Evolutionary conservation across 64 coral and sea anemone species (phyloP).

Genomic region (Cladopsammia gracilis): DNA sequence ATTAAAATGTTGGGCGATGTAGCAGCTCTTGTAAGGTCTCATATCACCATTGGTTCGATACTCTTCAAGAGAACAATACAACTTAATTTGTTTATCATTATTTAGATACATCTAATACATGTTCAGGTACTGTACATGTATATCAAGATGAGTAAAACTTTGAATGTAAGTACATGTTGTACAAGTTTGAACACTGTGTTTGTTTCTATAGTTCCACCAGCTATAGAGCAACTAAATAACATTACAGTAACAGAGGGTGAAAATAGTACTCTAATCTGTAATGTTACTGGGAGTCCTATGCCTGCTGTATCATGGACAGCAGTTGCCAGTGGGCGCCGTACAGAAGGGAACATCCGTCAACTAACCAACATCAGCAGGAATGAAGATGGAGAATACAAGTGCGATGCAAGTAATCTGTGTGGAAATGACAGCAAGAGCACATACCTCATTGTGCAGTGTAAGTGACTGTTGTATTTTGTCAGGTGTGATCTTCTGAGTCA

Average conservation of each 20-base stretch:
- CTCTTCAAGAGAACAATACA: too few species aligned
- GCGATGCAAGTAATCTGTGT: conserved; percentile 13
- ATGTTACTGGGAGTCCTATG: background rate
- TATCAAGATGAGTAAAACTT: too few species aligned
- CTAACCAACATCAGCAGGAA: background rate
- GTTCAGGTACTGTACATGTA: too few species aligned
- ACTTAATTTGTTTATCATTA: too few species aligned
- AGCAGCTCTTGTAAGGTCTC: too few species aligned
- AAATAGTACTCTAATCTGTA: background rate
- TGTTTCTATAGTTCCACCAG: background rate
- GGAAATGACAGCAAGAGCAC: background rate
- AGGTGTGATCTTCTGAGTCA: too few species aligned
- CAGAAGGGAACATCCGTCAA: background rate
- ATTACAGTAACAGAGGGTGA: background rate
- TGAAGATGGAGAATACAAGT: conserved; percentile 7
- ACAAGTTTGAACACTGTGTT: too few species aligned
- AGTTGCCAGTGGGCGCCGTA: background rate
- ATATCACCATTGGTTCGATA: too few species aligned
- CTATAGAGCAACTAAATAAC: background rate
- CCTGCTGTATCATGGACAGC: background rate
- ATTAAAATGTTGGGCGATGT: too few species aligned
- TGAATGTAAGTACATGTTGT: too few species aligned
- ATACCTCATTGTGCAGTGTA: background rate
- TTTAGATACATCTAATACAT: too few species aligned
- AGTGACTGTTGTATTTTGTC: background rate